Evolutionary conservation across 2,888 invertebrate species (phyloP), one percentile per base, ranked within the genome.

Genomic region (Dicycla oo): DNA sequence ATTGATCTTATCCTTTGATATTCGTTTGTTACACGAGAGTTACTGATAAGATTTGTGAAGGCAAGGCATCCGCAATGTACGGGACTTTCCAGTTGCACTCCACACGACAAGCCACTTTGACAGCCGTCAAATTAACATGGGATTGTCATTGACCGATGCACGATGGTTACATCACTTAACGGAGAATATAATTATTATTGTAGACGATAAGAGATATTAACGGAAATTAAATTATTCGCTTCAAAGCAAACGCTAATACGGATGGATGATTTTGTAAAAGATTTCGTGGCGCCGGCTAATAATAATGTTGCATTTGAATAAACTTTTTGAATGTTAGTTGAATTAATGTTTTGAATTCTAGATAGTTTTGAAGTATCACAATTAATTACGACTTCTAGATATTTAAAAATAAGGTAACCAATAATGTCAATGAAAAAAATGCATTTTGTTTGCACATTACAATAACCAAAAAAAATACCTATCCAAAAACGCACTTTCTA

Each of bases 41-140:
- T 77, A 75, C 83, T 81, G 88, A 89, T 88, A 88, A 88, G 82
- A 84, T 81, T 81, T 78, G 58, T 61, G 40, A 81, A 73, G 62
- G n/a, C 45, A n/a, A n/a, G 65, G 80, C 82, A 86, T 85, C 81
- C 83, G 80, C 78, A 78, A 75, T 78, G 72, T 87, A 87, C 84
- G 85, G 86, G 75, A 83, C 86, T 85, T 73, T 75, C 69, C 83
- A 82, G 80, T 72, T 61, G 64, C 60, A 64, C 18, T 82, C 82
- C 86, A 88, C 89, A 90, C 88, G 84, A 88, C 85, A 84, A 84
- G 75, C 82, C 84, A 85, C 66, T 82, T 91, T 91, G 91, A 92
- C 92, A 93, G 90, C 88, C 83, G 90, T 93, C 92, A 92, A 94
- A 94, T 94, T 94, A 93, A 93, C 94, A 92, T 91, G 83, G 83